A percentile compares a stretch with the other conserved stretches of the same genome.
Evolutionary conservation across 2,888 invertebrate species (phyloP).

Genomic region (Barypeithes pellucidus): DNA sequence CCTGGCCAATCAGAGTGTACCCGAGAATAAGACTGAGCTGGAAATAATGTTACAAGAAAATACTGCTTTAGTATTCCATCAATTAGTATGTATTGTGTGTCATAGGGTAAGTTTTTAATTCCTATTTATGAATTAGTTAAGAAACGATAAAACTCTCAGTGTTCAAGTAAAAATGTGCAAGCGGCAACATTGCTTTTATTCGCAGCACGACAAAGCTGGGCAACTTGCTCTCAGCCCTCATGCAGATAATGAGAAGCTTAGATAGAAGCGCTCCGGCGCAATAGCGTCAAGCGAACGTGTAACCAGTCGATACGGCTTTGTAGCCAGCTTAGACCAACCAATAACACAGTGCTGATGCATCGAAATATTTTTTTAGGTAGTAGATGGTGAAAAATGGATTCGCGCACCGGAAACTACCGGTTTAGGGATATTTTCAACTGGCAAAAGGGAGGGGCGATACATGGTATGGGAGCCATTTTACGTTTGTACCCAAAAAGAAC

Average conservation of each 20-base stretch:
- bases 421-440: slow-evolving; percentile 60
- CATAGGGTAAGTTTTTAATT: slow-evolving; percentile 51
- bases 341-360: no score
- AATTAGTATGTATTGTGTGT: slow-evolving; percentile 58
- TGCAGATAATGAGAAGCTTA: no score
- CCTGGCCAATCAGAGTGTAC: slow-evolving; percentile 54
- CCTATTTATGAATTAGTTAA: neutral
- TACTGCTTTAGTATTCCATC: slow-evolving; percentile 62
- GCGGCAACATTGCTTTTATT: no score
- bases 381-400: slow-evolving; percentile 59
- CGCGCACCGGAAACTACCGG: slow-evolving; percentile 49
- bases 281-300: no score
- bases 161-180: no score
- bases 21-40: slow-evolving; percentile 61
- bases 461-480: slow-evolving; percentile 64
- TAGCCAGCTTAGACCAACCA: no score
- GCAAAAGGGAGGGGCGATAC: slow-evolving; percentile 58
- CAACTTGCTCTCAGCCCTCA: no score
- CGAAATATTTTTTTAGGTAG: slow-evolving; percentile 41
- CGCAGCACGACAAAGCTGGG: no score
- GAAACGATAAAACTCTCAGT: no score
- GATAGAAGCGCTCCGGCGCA: no score
- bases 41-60: slow-evolving; percentile 58
- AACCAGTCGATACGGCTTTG: no score
- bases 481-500: slow-evolving; percentile 63